Conservation (phyloP, 2,113 vertebrate species). For the Crotalus viridis region DNA sequence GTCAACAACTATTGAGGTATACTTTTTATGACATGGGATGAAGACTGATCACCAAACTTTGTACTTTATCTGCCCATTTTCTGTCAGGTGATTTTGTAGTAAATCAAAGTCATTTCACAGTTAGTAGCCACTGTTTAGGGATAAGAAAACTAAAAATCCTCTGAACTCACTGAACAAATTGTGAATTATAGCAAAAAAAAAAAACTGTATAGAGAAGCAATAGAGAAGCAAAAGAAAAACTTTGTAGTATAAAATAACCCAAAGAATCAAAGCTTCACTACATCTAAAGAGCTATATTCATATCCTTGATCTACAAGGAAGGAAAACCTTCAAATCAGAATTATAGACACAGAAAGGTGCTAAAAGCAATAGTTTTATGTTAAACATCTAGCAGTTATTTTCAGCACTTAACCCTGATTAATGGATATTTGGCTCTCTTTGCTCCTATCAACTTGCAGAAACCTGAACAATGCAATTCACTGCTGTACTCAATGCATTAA, state of each 20-base stretch:
- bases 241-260: neutral
- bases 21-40: neutral
- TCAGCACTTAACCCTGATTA: neutral
- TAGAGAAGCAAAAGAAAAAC: neutral
- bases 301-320: neutral
- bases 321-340: neutral
- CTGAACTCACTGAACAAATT: neutral
- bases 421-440: neutral
- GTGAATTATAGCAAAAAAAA: neutral
- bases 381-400: neutral
- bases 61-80: neutral
- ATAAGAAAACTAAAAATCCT: neutral
- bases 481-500: neutral
- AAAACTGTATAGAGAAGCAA: neutral
- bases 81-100: neutral
- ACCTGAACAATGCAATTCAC: neutral
- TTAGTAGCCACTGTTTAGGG: neutral
- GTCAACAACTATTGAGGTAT: neutral
- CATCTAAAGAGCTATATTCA: neutral
- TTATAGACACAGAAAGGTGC: neutral
- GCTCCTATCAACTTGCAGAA: neutral
- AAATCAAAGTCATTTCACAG: neutral
- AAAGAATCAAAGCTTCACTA: neutral
- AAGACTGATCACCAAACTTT: neutral
- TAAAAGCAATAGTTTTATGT: neutral